Percentiles rank a stretch among this genome's conserved stretches.
Evolutionary conservation across 2,888 invertebrate species (phyloP).

Genomic region (Phasia obesa): DNA sequence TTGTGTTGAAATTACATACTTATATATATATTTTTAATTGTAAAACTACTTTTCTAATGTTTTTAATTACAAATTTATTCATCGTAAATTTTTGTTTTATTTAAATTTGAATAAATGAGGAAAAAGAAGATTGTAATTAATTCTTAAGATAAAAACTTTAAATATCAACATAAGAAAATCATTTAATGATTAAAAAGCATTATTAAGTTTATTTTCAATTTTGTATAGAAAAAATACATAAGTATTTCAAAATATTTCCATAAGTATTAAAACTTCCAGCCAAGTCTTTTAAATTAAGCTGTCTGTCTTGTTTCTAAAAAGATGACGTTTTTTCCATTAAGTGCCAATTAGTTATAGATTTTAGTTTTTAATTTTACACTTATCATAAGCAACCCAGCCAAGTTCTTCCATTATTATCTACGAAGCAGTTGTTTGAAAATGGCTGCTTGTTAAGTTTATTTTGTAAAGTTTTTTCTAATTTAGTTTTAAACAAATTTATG

Average conservation of each 20-base stretch:
- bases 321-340: slow-evolving; percentile 46
- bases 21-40: neutral
- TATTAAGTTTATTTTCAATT: neutral
- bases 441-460: slow-evolving; percentile 21
- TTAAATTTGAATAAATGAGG: too few relatives aligned
- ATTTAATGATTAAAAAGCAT: slow-evolving; percentile 15
- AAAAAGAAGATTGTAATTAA: slow-evolving; percentile 6
- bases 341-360: slow-evolving; percentile 66
- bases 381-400: slow-evolving; percentile 29
- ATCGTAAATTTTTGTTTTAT: neutral
- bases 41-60: neutral
- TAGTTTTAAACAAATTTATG: slow-evolving; percentile 23
- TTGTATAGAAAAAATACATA: slow-evolving; percentile 12
- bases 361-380: neutral
- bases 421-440: slow-evolving; percentile 31
- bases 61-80: slow-evolving; percentile 8
- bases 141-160: slow-evolving; percentile 1
- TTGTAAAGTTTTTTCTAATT: slow-evolving; percentile 11
- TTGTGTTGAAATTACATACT: slow-evolving; percentile 33
- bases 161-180: neutral
- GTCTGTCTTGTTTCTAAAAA: neutral
- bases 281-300: slow-evolving; percentile 8
- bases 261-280: slow-evolving; percentile 48
- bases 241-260: neutral
- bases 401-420: slow-evolving; percentile 56